A percentile compares a stretch with the other conserved stretches of the same genome.
phyloP scores from a whole-genome alignment of 2,888 invertebrate species.

The Torymus tubicola region DNA sequence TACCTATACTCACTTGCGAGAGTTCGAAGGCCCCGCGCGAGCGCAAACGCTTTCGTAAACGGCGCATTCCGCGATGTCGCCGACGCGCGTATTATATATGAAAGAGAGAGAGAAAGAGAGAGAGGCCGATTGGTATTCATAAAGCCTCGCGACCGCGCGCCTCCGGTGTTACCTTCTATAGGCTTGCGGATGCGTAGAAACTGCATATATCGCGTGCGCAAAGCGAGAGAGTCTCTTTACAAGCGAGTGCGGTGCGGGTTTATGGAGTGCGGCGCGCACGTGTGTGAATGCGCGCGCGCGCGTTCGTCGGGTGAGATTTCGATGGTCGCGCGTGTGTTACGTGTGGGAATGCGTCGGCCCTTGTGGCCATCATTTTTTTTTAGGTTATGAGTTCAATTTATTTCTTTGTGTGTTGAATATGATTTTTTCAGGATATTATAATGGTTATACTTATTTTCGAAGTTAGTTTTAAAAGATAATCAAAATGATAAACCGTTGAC shows the following conservation, averaged over 20 bases:
- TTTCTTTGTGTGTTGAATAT: too few relatives aligned
- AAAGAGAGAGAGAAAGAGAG: background rate
- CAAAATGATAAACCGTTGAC: too few relatives aligned
- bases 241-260: background rate
- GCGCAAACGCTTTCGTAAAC: conserved; percentile 58
- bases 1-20: too few relatives aligned
- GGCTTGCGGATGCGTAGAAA: conserved; percentile 63
- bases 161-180: conserved; percentile 63
- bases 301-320: background rate
- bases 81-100: conserved; percentile 59
- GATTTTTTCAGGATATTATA: too few relatives aligned
- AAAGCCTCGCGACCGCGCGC: conserved; percentile 58
- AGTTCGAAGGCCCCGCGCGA: background rate
- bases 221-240: background rate
- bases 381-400: too few relatives aligned
- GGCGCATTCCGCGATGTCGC: conserved; percentile 62
- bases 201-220: conserved; percentile 47
- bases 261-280: background rate
- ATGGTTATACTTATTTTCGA: too few relatives aligned
- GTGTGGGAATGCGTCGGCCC: background rate
- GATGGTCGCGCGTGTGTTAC: background rate
- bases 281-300: background rate
- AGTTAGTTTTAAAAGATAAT: too few relatives aligned
- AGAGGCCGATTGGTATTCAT: conserved; percentile 60
- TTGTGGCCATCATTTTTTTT: background rate